phyloP scores from a whole-genome alignment of 2,888 invertebrate genomes.

The Torymus tubicola region DNA sequence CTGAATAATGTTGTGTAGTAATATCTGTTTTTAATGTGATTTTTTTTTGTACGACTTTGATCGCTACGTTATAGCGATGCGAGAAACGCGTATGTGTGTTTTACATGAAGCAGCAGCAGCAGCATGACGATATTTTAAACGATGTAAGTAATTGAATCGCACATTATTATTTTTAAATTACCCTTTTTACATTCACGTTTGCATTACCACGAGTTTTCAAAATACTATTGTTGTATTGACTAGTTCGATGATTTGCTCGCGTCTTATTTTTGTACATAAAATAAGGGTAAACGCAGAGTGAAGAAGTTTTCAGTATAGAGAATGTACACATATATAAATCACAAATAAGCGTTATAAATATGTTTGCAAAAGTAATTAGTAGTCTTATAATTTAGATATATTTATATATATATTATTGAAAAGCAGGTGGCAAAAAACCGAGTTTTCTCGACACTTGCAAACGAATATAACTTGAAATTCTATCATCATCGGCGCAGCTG shows the following conservation, averaged over 20 bases:
- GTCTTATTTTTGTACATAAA: not conserved
- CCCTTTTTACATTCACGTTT: not conserved
- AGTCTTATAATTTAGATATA: not conserved
- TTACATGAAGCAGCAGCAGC: no score
- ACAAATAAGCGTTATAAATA: constrained; percentile 4
- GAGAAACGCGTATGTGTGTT: not conserved
- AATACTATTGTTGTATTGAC: constrained; percentile 1
- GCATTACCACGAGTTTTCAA: not conserved
- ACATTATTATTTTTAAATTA: not conserved
- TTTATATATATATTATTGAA: no score
- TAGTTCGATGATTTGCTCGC: no score
- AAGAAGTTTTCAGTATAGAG: constrained; percentile 14
- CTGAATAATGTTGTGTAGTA: no score
- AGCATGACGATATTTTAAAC: constrained; percentile 16
- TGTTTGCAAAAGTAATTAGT: constrained; percentile 9
- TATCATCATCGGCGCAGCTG: constrained; percentile 22
- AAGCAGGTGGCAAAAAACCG: no score
- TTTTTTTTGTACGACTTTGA: not conserved
- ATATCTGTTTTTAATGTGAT: not conserved
- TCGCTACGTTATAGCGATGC: constrained; percentile 8
- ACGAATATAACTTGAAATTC: not conserved
- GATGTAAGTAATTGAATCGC: not conserved
- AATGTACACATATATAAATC: not conserved
- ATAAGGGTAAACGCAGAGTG: not conserved
- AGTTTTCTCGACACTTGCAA: no score